Base-by-base conservation (phyloP, 2,113 vertebrate species). In the Morone saxatilis region DNA sequence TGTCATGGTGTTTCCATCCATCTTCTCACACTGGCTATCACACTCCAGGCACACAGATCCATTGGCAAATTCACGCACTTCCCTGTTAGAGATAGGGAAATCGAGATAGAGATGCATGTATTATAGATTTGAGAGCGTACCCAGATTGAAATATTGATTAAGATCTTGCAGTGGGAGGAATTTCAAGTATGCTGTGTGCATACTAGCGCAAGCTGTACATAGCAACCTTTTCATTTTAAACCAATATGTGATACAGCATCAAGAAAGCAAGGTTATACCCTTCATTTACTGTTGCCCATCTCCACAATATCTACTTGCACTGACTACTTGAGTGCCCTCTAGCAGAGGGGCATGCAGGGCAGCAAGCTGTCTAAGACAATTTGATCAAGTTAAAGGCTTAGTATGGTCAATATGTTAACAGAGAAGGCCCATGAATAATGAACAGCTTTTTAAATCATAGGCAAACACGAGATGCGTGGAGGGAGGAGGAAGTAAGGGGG, bases 1-100 rank as follows among this genome's bases (percentile, higher is more conserved):
- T 0, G 98, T 98, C 84, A 96, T 90, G 67, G 94, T 93, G 73
- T 95, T 96, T 0, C 96, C 97, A 51, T 97, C 96, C 93, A 97
- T 97, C 93, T 96, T 97, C 84, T 99, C 97, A 78, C 98, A 99
- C 90, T 99, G 98, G 4, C 95, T 91, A 82, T 99, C 98, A 76
- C 98, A 99, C 78, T 97, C 97, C 81, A 99, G 92, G 6, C 98
- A 99, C 47, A 97, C 89, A 0, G 98, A 97, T 6, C 97, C 96
- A 0, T 99, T 99, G 31, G 96, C 95, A 86, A 98, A 99, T 65
- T 99, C 98, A 2, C 98, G 96, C 71, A 95, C 94, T 47, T 99
- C 98, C 89, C 98, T 99, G 93, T 48, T 87, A 73, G 93, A 94
- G 88, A 91, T 6, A 12, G 38, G 19, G 17, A 65, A 54, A 82